These are phyloP conservation scores for Thomomys bottae DNA, from an alignment of 2,113 vertebrate genomes.

Conservation along the genomic window DNA sequence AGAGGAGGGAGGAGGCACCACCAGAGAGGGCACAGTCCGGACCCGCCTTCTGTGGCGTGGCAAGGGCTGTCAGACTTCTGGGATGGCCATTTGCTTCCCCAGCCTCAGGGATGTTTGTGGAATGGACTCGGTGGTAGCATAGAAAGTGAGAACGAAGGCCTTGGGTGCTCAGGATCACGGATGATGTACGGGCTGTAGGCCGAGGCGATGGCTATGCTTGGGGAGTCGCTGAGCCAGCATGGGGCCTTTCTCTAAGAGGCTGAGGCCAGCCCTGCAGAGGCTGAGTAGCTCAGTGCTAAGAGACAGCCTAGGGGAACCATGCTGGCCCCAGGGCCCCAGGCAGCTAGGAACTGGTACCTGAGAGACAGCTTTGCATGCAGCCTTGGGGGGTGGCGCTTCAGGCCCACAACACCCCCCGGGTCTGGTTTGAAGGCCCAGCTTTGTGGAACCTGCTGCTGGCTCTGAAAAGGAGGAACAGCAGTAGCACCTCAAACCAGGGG, in stretches of 20 bases:
- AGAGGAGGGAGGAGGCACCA: background rate
- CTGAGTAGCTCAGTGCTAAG: background rate
- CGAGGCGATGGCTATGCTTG: background rate
- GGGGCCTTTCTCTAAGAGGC: background rate
- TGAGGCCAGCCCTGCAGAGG: background rate
- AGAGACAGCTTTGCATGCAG: background rate
- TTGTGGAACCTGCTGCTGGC: fast-evolving
- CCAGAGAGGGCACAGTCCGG: too few relatives aligned
- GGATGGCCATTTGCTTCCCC: background rate
- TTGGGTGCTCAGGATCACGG: background rate
- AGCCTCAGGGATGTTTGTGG: too few relatives aligned
- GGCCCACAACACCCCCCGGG: background rate
- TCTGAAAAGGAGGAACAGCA: background rate
- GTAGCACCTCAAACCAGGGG: too few relatives aligned
- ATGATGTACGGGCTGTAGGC: too few relatives aligned
- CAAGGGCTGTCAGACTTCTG: background rate
- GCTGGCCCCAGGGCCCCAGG: background rate
- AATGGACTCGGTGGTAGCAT: background rate
- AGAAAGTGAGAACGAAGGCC: too few relatives aligned
- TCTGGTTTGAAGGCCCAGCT: too few relatives aligned
- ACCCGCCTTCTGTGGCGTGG: fast-evolving
- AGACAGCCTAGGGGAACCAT: fast-evolving
- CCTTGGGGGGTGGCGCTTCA: background rate
- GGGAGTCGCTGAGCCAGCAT: fast-evolving
- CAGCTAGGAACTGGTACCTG: background rate